These are phyloP conservation scores for Hyphantria cunea DNA, from an alignment of 1,140 invertebrate species.

Conservation along the genomic window DNA sequence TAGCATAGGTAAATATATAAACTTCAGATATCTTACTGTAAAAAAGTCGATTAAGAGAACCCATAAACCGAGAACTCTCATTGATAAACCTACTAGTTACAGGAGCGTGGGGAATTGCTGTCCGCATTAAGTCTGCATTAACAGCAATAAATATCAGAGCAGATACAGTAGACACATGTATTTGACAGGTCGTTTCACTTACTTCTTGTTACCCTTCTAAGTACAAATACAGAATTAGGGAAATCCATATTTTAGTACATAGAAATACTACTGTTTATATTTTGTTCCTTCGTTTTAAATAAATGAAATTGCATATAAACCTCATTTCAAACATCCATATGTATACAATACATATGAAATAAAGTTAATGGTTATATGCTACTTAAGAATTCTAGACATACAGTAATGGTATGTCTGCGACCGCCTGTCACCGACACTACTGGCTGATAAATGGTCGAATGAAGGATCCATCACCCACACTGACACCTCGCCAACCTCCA, in stretches of 20 bases:
- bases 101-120: conserved; percentile 12
- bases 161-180: neutral
- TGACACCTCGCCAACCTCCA: conserved; percentile 13
- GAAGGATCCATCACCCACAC: conserved; percentile 31
- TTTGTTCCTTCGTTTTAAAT: too few species aligned
- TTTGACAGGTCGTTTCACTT: too few species aligned
- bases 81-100: conserved; percentile 20
- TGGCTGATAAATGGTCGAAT: conserved; percentile 29
- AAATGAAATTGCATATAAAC: too few species aligned
- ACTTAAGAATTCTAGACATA: conserved; percentile 7
- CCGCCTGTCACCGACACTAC: conserved; percentile 30
- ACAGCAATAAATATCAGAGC: conserved; percentile 16
- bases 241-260: too few species aligned
- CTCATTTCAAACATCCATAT: too few species aligned
- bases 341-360: too few species aligned
- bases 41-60: conserved; percentile 15
- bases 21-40: conserved; percentile 6
- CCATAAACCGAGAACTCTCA: conserved; percentile 1
- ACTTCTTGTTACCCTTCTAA: too few species aligned
- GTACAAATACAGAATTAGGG: too few species aligned
- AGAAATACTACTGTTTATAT: too few species aligned
- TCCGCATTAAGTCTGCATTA: conserved; percentile 27
- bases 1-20: too few species aligned
- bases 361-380: conserved; percentile 5
- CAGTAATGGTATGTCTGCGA: conserved; percentile 15